These are phyloP conservation scores for Brachionus manjavacas DNA, from an alignment of 1,140 invertebrate genomes.

Conservation along the genomic window DNA sequence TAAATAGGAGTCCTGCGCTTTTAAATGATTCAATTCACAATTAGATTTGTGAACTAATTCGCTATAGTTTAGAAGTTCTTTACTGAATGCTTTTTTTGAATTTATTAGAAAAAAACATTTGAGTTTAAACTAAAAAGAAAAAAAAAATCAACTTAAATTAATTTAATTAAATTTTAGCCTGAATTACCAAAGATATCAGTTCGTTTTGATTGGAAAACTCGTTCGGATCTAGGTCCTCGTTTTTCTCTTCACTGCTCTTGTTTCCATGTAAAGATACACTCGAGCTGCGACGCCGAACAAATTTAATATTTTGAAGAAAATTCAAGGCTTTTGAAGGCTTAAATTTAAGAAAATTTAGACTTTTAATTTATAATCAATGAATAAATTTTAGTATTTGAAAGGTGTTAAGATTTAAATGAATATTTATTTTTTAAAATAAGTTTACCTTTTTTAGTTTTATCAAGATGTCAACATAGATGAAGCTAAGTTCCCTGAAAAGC, in stretches of 20 bases:
- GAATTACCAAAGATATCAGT: conserved; percentile 9
- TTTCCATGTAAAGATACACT: neutral
- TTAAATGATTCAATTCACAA: neutral
- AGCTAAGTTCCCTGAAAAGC: conserved; percentile 1
- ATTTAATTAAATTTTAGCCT: neutral
- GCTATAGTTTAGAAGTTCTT: neutral
- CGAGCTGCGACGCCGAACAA: neutral
- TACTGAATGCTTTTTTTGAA: neutral
- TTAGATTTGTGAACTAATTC: neutral
- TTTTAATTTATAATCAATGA: neutral
- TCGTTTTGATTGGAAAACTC: neutral
- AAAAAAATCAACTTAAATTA: neutral
- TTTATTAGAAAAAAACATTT: conserved; percentile 19
- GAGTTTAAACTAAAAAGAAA: neutral
- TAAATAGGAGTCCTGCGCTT: neutral
- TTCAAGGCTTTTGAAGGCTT: neutral
- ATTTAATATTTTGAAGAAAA: conserved; percentile 5
- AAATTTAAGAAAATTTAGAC: neutral
- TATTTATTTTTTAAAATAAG: neutral
- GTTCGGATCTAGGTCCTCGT: neutral
- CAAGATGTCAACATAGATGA: conserved; percentile 6
- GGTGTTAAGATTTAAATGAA: too few species aligned
- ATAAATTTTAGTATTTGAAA: too few species aligned
- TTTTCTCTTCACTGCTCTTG: neutral
- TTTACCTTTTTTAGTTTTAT: conserved; percentile 7